Percentiles rank a stretch among this genome's conserved stretches.
phyloP scores from a whole-genome alignment of 1,140 invertebrate genomes.

The Polypedilum pembai region DNA sequence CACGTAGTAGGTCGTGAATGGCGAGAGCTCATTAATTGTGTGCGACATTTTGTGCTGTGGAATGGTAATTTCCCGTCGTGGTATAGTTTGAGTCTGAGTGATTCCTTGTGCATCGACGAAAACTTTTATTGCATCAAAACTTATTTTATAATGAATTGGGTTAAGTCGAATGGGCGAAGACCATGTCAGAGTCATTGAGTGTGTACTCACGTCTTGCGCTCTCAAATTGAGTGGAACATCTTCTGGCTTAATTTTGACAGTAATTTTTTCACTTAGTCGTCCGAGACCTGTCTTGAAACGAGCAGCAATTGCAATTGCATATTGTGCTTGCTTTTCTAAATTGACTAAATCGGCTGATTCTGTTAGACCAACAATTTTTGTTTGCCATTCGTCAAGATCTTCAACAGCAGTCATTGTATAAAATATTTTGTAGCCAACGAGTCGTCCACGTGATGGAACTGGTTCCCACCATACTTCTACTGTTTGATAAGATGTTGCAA shows the following conservation, averaged over 20 bases:
- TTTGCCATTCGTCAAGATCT: slow-evolving; percentile 85
- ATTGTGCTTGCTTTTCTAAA: slow-evolving; percentile 83
- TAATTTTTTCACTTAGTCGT: slow-evolving; percentile 66
- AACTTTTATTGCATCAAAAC: slow-evolving; percentile 88
- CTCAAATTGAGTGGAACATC: slow-evolving; percentile 82
- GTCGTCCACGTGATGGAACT: slow-evolving; percentile 73
- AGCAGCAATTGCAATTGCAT: slow-evolving; percentile 86
- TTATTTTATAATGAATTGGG: slow-evolving; percentile 83
- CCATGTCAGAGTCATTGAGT: slow-evolving; percentile 88
- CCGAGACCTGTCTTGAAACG: slow-evolving; percentile 65
- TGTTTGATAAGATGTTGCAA: slow-evolving; percentile 84
- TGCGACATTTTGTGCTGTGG: slow-evolving; percentile 59
- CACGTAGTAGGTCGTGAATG: slow-evolving; percentile 90
- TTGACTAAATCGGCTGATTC: slow-evolving; percentile 85
- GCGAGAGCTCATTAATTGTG: slow-evolving; percentile 79
- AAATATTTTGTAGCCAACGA: slow-evolving; percentile 87
- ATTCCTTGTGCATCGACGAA: slow-evolving; percentile 91
- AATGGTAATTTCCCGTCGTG: slow-evolving; percentile 61
- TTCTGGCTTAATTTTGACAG: slow-evolving; percentile 82
- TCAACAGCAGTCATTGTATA: slow-evolving; percentile 88
- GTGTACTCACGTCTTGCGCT: slow-evolving; percentile 79
- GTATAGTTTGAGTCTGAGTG: slow-evolving; percentile 79
- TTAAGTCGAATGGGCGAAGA: slow-evolving; percentile 83
- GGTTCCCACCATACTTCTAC: slow-evolving; percentile 95
- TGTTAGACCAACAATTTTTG: slow-evolving; percentile 74